Evolutionary conservation across 2,888 invertebrate species (phyloP).

Genomic region (Lacanobia oleracea): DNA sequence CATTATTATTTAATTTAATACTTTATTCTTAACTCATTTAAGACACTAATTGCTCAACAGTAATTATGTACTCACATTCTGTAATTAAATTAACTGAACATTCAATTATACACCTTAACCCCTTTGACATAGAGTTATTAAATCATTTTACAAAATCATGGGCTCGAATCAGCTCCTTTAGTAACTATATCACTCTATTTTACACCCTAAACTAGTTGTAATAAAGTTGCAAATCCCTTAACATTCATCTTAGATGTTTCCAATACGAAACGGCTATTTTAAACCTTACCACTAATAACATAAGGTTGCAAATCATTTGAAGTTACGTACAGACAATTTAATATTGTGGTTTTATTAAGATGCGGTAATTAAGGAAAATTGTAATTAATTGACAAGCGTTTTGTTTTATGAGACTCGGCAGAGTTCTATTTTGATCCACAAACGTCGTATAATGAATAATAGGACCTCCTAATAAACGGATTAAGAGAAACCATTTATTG

Average conservation of each 20-base stretch:
- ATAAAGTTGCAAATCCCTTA: conserved; percentile 25
- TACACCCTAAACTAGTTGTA: background rate
- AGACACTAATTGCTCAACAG: conserved; percentile 37
- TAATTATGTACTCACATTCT: conserved; percentile 15
- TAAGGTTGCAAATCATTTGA: conserved; percentile 29
- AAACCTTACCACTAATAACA: background rate
- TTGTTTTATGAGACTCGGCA: conserved; percentile 7
- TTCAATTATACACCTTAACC: conserved; percentile 35
- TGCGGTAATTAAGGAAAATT: conserved; percentile 30
- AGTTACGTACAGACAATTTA: conserved; percentile 7
- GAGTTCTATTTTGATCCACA: background rate
- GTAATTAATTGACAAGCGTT: conserved; percentile 13
- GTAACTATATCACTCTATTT: background rate
- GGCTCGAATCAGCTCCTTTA: conserved; percentile 4
- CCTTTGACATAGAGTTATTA: conserved; percentile 28
- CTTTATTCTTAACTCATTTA: conserved; percentile 21
- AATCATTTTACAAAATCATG: conserved; percentile 39
- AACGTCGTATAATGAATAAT: background rate
- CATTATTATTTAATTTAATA: conserved; percentile 28
- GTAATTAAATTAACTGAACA: conserved; percentile 28
- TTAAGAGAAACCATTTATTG: background rate
- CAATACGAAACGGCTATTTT: background rate
- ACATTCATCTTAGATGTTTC: background rate
- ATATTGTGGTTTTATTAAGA: conserved; percentile 22
- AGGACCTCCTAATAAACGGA: background rate